Conservation (phyloP, 1,140 invertebrate genomes). For the Danaus melanippus region DNA sequence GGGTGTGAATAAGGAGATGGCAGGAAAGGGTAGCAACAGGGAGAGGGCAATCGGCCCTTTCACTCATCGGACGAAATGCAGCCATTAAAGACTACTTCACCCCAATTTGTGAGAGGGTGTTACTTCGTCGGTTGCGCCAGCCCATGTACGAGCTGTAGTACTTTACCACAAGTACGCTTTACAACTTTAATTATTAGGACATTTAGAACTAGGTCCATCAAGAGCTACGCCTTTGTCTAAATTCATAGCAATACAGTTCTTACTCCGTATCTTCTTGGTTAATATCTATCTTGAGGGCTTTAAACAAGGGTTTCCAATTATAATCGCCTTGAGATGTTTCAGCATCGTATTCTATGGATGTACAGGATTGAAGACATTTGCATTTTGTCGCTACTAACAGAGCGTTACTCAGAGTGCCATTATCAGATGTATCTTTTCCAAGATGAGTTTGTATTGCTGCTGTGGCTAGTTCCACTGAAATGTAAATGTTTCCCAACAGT, state of each 20-base stretch:
- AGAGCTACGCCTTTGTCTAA: too few relatives aligned
- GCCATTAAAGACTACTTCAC: too few relatives aligned
- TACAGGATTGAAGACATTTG: constrained; percentile 79
- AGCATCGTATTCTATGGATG: constrained; percentile 77
- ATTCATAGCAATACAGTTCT: background rate
- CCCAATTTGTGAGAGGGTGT: too few relatives aligned
- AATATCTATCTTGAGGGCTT: constrained; percentile 47
- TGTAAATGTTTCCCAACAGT: background rate
- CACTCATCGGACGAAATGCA: too few relatives aligned
- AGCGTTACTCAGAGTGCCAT: constrained; percentile 36
- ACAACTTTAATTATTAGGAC: too few relatives aligned
- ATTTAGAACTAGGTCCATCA: too few relatives aligned
- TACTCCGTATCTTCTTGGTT: constrained; percentile 35
- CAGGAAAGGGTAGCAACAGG: too few relatives aligned
- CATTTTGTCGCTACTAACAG: constrained; percentile 64
- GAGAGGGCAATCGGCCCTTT: too few relatives aligned
- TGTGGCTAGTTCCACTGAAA: constrained; percentile 71
- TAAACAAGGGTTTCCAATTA: constrained; percentile 70
- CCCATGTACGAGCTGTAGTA: too few relatives aligned
- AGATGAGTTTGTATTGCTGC: constrained; percentile 67
- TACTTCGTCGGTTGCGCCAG: too few relatives aligned
- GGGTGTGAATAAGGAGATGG: too few relatives aligned
- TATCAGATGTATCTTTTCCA: constrained; percentile 18
- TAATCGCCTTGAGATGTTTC: constrained; percentile 79
- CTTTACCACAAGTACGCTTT: too few relatives aligned